These are phyloP conservation scores for Muscicapa adusta DNA, from an alignment of 2,113 vertebrate species.

Conservation along the genomic window DNA sequence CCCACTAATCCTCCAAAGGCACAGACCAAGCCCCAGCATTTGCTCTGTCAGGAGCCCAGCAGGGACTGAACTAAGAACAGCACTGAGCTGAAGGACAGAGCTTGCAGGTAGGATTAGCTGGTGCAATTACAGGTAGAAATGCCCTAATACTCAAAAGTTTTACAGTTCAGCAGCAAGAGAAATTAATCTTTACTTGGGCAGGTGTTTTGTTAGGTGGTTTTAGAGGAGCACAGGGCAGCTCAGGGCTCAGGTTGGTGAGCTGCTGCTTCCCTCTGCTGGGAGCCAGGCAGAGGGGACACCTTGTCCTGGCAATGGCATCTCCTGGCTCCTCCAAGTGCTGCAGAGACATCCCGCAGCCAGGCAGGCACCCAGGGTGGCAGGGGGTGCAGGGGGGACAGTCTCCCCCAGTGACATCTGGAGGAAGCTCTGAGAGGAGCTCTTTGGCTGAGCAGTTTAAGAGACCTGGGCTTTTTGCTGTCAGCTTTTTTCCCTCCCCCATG, in stretches of 20 bases:
- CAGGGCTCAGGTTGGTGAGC: neutral
- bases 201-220: neutral
- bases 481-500: neutral
- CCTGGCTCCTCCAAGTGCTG: neutral
- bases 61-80: neutral
- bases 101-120: neutral
- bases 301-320: neutral
- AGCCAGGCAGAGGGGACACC: neutral
- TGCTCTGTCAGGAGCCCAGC: neutral
- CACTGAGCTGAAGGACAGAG: neutral
- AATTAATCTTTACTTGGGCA: neutral
- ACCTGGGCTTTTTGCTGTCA: neutral
- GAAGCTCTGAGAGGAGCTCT: neutral
- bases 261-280: slow-evolving; percentile 56
- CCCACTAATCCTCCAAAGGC: neutral
- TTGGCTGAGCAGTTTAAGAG: neutral
- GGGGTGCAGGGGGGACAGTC: neutral
- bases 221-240: neutral
- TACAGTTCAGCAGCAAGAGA: neutral
- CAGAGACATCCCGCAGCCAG: too few relatives aligned
- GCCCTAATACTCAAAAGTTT: neutral
- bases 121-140: slow-evolving; percentile 13
- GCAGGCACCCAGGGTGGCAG: neutral
- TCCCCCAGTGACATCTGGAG: neutral
- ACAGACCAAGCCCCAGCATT: neutral